Base-by-base conservation (phyloP, 2,797 vertebrate species). In the Martes flavigula region DNA sequence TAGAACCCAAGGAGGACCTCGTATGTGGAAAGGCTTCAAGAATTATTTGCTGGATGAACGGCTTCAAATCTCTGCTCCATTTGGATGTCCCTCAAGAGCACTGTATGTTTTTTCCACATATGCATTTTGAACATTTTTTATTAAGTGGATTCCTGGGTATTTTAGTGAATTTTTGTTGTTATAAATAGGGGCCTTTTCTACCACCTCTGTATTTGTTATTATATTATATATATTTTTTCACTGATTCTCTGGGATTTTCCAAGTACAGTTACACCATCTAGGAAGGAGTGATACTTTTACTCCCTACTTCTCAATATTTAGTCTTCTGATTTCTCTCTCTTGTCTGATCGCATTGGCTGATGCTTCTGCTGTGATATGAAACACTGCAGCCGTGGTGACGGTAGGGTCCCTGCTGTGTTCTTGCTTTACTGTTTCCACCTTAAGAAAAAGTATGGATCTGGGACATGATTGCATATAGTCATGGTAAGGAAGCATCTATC, bases 381-480 rank as follows among this genome's bases (percentile, higher is more conserved):
- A 46, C 27, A 43, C 4, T 25, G 27, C 4, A 3, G 73, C 0
- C 3, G 23, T 6, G 5, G 7, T 11, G 8, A 30, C 0, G 40
- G 4, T 1, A 35, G 7, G 43, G n/a, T 38, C 54, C 46, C 58
- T 13, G 35, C 48, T 87, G 25, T n/a, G 15, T 18, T 62, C 25
- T 78, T 21, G 56, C 27, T 66, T 51, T 51, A 43, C 11, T 54
- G 21, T 62, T 32, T 84, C 64, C 77, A 40, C 43, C 46, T 6
- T 21, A 70, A 43, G 64, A 51, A n/a, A 32, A 17, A 84, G n/a
- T 51, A 38, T 32, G 73, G 18, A 2, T 14, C 40, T 64, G 14
- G 54, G 25, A 56, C 7, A 11, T 4, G 60, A 21, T n/a, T 18
- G 18, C 32, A 46, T 1, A 72, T 1, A 27, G 58, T n/a, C 73